Evolutionary conservation across 2,888 invertebrate species (phyloP).

Genomic region (Drosophila peninsularis): DNA sequence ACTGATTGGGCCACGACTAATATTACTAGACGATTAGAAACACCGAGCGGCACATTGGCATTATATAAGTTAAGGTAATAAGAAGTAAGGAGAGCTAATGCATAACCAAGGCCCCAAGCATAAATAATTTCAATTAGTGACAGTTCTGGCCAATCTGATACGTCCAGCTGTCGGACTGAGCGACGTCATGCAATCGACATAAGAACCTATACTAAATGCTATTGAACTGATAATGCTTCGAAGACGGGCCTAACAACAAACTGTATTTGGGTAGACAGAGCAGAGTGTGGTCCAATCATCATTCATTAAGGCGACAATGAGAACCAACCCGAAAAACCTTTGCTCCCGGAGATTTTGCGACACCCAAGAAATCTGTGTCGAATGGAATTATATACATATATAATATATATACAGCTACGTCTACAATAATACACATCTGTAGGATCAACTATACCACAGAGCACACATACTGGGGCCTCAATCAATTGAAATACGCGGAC

Average conservation of each 20-base stretch:
- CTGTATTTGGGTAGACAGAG: conserved; percentile 1
- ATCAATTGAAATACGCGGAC: conserved; percentile 69
- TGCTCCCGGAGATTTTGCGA: conserved; percentile 78
- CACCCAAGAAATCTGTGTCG: conserved; percentile 58
- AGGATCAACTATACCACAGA: conserved; percentile 37
- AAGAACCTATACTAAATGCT: conserved; percentile 1
- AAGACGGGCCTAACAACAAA: conserved; percentile 25
- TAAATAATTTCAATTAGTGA: not conserved
- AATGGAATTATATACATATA: conserved; percentile 17
- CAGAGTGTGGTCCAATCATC: conserved; percentile 22
- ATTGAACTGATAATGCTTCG: conserved; percentile 21
- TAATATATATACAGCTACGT: not conserved
- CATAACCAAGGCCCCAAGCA: not conserved
- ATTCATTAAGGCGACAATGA: conserved; percentile 57
- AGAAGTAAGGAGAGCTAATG: not conserved
- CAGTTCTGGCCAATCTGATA: not conserved
- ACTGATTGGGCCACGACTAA: conserved; percentile 18
- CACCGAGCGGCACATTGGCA: not conserved
- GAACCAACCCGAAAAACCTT: conserved; percentile 58
- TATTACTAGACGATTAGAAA: conserved; percentile 8
- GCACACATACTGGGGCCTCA: conserved; percentile 51
- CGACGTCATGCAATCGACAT: conserved; percentile 32
- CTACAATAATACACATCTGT: conserved; percentile 22
- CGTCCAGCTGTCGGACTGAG: too few species aligned
- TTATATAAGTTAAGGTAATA: conserved; percentile 7